Evolutionary conservation across 2,888 invertebrate species (phyloP).

Genomic region (Helleia helle): DNA sequence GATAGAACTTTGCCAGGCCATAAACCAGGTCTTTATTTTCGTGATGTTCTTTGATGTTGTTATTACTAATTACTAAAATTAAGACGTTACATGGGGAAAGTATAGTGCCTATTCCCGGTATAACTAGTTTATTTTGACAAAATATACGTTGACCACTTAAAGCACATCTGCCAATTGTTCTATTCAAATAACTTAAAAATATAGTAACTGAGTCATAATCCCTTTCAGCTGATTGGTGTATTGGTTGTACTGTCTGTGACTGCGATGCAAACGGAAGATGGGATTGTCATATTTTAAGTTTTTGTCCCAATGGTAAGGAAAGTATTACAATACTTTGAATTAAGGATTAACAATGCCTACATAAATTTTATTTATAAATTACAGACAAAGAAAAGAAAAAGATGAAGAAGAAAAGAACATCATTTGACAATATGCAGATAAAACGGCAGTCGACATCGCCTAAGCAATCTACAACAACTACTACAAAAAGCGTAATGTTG

Average conservation of each 20-base stretch:
- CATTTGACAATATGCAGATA: slow-evolving; percentile 13
- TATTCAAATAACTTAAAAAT: too few relatives aligned
- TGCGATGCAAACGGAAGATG: slow-evolving; percentile 47
- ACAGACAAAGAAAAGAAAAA: slow-evolving; percentile 24
- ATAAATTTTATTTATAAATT: neutral
- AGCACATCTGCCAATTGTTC: too few relatives aligned
- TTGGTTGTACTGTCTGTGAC: slow-evolving; percentile 56
- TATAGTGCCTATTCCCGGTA: too few relatives aligned
- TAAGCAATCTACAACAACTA: slow-evolving; percentile 5
- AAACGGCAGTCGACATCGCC: slow-evolving; percentile 12
- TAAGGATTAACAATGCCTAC: neutral
- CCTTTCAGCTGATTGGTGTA: slow-evolving; percentile 54
- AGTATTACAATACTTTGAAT: neutral
- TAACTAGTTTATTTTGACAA: too few relatives aligned
- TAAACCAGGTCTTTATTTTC: too few relatives aligned
- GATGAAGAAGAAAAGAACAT: slow-evolving; percentile 15
- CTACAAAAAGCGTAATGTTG: slow-evolving; percentile 9
- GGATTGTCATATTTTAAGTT: slow-evolving; percentile 54
- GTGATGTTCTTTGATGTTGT: too few relatives aligned
- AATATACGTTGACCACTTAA: too few relatives aligned
- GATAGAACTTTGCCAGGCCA: too few relatives aligned
- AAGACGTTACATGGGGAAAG: too few relatives aligned
- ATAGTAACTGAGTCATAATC: too few relatives aligned
- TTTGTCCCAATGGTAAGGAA: slow-evolving; percentile 49
- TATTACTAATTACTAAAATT: too few relatives aligned